phyloP scores from a whole-genome alignment of 2,888 invertebrate genomes.

The Ellobium chinense region DNA sequence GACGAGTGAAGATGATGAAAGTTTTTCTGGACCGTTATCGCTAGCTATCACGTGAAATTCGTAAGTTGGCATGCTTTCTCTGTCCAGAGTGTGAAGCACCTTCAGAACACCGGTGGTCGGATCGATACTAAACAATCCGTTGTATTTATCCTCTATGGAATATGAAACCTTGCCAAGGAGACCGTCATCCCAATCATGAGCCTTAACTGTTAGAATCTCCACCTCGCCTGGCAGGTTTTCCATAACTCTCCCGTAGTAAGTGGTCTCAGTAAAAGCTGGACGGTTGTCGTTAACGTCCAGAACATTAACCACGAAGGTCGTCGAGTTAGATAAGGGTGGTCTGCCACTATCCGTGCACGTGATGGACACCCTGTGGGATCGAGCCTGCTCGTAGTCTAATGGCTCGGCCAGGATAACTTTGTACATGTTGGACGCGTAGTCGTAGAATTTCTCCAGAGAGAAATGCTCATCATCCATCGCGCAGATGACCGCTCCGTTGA shows the following conservation, averaged over 20 bases:
- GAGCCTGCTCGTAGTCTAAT: constrained; percentile 67
- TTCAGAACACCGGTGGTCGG: constrained; percentile 89
- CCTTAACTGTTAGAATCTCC: constrained; percentile 79
- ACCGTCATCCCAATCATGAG: constrained; percentile 84
- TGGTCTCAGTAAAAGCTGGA: constrained; percentile 52
- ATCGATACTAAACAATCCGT: constrained; percentile 92
- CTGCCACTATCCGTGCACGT: constrained; percentile 70
- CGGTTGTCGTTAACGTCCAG: constrained; percentile 73
- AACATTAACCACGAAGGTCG: constrained; percentile 67
- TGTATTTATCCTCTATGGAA: constrained; percentile 78
- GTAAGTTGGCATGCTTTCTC: constrained; percentile 89
- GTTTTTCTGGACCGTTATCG: constrained; percentile 84
- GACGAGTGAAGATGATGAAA: constrained; percentile 84
- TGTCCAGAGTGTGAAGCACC: constrained; percentile 90
- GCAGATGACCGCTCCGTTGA: constrained; percentile 68
- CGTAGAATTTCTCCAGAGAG: constrained; percentile 57
- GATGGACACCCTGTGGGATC: constrained; percentile 66
- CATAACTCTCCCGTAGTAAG: constrained; percentile 17
- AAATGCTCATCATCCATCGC: constrained; percentile 62
- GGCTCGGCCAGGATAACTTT: constrained; percentile 64
- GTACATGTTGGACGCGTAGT: constrained; percentile 53
- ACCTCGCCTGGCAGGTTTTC: constrained; percentile 10
- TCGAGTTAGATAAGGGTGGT: constrained; percentile 63
- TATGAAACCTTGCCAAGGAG: constrained; percentile 81
- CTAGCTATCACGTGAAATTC: constrained; percentile 93